Evolutionary conservation across 2,113 vertebrate species (phyloP).

Genomic region (Athene cunicularia): DNA sequence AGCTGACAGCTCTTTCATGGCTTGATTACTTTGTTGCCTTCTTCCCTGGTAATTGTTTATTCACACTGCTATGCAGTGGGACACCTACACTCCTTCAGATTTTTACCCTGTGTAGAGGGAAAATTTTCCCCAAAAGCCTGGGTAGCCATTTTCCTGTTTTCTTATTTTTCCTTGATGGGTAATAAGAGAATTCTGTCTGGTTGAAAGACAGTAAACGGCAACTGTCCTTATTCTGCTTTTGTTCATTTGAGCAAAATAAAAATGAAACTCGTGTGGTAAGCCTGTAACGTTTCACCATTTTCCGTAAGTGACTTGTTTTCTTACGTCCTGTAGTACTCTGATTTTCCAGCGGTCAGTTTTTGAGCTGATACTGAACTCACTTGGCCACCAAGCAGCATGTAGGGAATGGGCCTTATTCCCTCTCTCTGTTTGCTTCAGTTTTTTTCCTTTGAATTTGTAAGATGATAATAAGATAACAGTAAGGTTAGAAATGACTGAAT

Average conservation of each 20-base stretch:
- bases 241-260: background rate
- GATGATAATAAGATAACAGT: background rate
- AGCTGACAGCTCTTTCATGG: background rate
- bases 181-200: background rate
- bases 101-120: background rate
- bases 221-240: background rate
- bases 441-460: background rate
- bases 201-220: background rate
- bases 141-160: background rate
- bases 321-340: background rate
- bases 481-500: background rate
- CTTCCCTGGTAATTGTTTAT: background rate
- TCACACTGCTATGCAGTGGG: background rate
- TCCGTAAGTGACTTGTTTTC: background rate
- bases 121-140: background rate
- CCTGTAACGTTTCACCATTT: background rate
- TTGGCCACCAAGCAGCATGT: background rate
- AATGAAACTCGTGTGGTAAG: background rate
- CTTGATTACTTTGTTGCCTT: background rate
- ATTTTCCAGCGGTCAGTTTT: background rate
- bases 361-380: background rate
- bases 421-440: background rate
- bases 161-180: background rate
- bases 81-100: background rate
- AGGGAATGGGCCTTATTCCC: background rate